phyloP scores from a whole-genome alignment of 2,113 vertebrate species.

The Elephantulus edwardii region DNA sequence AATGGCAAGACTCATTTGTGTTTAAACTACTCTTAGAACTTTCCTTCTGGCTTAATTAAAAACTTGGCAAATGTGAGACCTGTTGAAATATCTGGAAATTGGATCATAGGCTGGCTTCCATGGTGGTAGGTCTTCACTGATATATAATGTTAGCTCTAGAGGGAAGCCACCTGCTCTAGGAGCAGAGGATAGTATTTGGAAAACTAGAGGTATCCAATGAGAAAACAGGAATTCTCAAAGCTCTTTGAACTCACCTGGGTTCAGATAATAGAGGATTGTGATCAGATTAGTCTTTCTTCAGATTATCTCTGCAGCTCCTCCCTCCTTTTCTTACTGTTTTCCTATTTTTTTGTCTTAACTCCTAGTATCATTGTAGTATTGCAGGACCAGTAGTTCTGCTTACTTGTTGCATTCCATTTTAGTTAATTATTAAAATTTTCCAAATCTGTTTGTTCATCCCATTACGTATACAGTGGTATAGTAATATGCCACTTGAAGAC shows the following conservation, averaged over 20 bases:
- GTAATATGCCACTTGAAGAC: constrained; percentile 30
- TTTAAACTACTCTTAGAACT: constrained; percentile 59
- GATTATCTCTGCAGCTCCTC: not conserved
- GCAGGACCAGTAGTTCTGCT: not conserved
- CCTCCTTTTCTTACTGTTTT: not conserved
- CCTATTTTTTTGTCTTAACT: not conserved
- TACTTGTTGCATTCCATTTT: constrained; percentile 26
- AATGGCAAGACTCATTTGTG: constrained; percentile 56
- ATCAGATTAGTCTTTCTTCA: not conserved
- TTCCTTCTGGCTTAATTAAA: constrained; percentile 71
- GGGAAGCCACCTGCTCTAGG: not conserved
- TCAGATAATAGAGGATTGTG: not conserved
- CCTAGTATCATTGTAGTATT: constrained; percentile 11
- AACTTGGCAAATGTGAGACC: constrained; percentile 58
- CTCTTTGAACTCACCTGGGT: not conserved
- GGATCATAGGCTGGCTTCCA: constrained; percentile 35
- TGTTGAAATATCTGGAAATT: constrained; percentile 55
- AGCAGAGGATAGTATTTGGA: not conserved
- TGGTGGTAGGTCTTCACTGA: constrained; percentile 24
- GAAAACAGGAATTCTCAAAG: constrained; percentile 22
- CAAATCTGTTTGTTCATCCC: constrained; percentile 1
- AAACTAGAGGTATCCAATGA: not conserved
- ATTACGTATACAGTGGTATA: constrained; percentile 26
- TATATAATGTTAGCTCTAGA: not conserved
- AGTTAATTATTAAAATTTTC: constrained; percentile 48